Base-by-base conservation (phyloP, 2,888 invertebrate species). In the Ischnura elegans region DNA sequence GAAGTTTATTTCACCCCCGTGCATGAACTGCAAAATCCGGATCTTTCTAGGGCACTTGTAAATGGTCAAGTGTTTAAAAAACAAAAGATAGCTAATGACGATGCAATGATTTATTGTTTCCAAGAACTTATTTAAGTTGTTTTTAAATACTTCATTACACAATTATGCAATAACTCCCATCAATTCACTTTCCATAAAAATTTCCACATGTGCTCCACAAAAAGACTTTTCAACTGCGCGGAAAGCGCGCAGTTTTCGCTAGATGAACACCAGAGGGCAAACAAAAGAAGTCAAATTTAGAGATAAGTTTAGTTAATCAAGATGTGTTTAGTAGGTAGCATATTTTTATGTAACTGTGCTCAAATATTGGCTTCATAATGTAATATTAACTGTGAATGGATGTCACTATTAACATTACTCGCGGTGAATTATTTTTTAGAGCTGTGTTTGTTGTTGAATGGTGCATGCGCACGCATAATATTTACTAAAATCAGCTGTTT, bases 401-500 rank as follows among this genome's bases (percentile, higher is more conserved):
- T 61, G n/a, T 3, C 42, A 8, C 43, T 21, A 8, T 13, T 2
- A 21, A 45, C 10, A 76, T 36, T 10, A 3, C 25, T 61, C 13
- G n/a, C 3, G n/a, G 19, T 43, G 90, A 51, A 87, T 36, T 8
- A 21, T 87, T 6, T 10, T 6, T 25, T 43, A 42, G n/a, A 16
- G 25, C 76, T n/a, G 13, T 61, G 61, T 61, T 61, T 61, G 90
- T 43, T 36, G 45, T 13, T 90, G 8, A 61, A 25, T 90, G 55
- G 19, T 13, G 8, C 25, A 21, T 90, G 90, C 61, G 45, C 61
- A 90, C 90, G 90, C 90, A 61, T 90, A 42, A 90, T 90, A 66
- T 90, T 90, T 90, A 90, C 90, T 61, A 90, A 90, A 90, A 90
- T 90, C 90, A 90, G 90, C 90, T 90, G 90, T 90, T 90, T 90